Base-by-base conservation (phyloP, 2,888 invertebrate species). In the Diaprepes abbreviatus region DNA sequence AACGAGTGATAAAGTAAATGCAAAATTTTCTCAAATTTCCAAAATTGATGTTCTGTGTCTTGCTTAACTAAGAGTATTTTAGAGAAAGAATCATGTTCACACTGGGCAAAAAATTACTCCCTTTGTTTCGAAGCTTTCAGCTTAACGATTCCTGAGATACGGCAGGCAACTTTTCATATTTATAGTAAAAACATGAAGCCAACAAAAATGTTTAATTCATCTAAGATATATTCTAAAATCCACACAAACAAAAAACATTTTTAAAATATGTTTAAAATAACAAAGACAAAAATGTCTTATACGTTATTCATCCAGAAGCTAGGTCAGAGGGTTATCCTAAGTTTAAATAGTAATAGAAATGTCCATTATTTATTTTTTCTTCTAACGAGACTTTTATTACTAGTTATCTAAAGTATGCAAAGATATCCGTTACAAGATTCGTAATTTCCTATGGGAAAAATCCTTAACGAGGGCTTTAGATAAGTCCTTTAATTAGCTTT, bases 401-500 rank as follows among this genome's bases (percentile, higher is more conserved):
- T 0, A 2, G 19, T 43, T 43, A 43, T 43, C 43, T 43, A n/a
- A 43, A 43, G 19, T n/a, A 43, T 43, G 43, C 17, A n/a, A 4
- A 14, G 21, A 14, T 43, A 43, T 43, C 43, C 1, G 12, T 19
- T 43, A 43, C 43, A 10, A 21, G 19, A 21, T 21, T n/a, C 19
- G 19, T 10, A 43, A 43, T 19, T 43, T 43, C n/a, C 43, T 43
- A 43, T 43, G 43, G 43, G 43, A 43, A 43, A 43, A 7, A 19
- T 21, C n/a, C 43, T 2, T n/a, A 36, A 43, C 9, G 21, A 21
- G 21, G 5, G n/a, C 7, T 21, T 43, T 10, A n/a, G 43, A 43
- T 43, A 43, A n/a, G 3, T 4, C 3, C 24, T 24, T 5, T 24
- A 3, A 24, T 24, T 24, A 24, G n/a, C n/a, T n/a, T n/a, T n/a